Percentiles rank a stretch among this genome's conserved stretches.
Conservation (phyloP, 2,797 vertebrate genomes). For the Spinus olivaceus region DNA sequence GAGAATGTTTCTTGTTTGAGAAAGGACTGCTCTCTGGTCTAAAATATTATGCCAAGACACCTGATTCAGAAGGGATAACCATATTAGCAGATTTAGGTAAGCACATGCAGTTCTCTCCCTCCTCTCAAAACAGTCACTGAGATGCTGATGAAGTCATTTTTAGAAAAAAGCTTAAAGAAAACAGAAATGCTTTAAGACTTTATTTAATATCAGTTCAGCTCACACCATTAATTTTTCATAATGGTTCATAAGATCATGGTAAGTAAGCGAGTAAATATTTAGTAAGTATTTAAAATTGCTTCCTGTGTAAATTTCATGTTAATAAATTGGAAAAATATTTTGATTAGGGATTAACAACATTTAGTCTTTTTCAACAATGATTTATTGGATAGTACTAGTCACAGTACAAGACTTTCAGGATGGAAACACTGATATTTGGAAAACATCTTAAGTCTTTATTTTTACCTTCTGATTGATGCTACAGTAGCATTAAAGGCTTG, state of each 20-base stretch:
- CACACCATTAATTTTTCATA: not conserved
- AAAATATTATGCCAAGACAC: not conserved
- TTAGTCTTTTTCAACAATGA: not conserved
- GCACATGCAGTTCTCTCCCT: not conserved
- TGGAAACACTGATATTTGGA: not conserved
- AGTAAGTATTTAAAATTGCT: not conserved
- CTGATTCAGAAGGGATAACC: not conserved
- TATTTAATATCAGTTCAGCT: not conserved
- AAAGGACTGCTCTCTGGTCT: not conserved
- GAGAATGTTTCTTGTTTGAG: conserved; percentile 4
- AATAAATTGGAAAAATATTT: not conserved
- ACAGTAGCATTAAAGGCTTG: not conserved
- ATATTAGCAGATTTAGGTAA: not conserved
- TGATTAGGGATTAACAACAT: not conserved
- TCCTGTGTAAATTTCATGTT: not conserved
- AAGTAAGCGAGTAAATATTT: not conserved
- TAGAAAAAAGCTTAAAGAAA: not conserved
- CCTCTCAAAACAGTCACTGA: not conserved
- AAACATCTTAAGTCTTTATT: not conserved
- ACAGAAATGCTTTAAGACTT: not conserved
- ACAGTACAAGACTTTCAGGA: not conserved
- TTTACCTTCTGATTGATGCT: not conserved
- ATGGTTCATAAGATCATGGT: not conserved
- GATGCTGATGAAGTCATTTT: not conserved
- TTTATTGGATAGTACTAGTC: not conserved